A percentile compares a stretch with the other conserved stretches of the same genome.
phyloP scores from a whole-genome alignment of 2,113 vertebrate species.

The Hydrolagus affinis region DNA sequence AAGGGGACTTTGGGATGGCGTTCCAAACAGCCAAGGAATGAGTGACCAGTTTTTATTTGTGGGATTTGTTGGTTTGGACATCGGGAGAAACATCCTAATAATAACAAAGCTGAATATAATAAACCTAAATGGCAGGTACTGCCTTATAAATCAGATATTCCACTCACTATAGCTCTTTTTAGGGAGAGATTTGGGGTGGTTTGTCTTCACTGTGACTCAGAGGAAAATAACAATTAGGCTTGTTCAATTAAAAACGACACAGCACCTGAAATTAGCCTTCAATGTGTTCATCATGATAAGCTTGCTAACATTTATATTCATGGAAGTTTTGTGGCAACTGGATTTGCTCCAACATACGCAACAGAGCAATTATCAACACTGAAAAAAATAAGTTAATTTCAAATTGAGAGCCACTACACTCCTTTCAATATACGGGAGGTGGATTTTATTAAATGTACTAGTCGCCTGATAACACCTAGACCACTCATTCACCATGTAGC shows the following conservation, averaged over 20 bases:
- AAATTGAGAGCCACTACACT: not conserved
- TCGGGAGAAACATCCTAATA: too few species aligned
- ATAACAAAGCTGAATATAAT: too few species aligned
- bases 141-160: not conserved
- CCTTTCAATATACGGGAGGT: not conserved
- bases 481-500: not conserved
- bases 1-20: too few species aligned
- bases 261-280: constrained; percentile 12
- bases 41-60: too few species aligned
- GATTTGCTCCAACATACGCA: constrained; percentile 5
- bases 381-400: constrained; percentile 8
- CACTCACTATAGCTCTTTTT: not conserved
- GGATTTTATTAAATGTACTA: not conserved
- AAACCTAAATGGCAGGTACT: not conserved
- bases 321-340: not conserved
- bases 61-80: too few species aligned
- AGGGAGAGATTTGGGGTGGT: not conserved
- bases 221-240: not conserved
- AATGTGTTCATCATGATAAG: constrained; percentile 30
- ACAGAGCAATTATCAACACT: constrained; percentile 8
- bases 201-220: not conserved
- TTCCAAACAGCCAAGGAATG: too few species aligned
- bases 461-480: not conserved
- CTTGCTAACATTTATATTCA: constrained; percentile 20
- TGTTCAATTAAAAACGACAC: constrained; percentile 1